Percentiles rank a stretch among this genome's conserved stretches.
phyloP scores from a whole-genome alignment of 1,140 invertebrate genomes.

The Heliconius melpomene region DNA sequence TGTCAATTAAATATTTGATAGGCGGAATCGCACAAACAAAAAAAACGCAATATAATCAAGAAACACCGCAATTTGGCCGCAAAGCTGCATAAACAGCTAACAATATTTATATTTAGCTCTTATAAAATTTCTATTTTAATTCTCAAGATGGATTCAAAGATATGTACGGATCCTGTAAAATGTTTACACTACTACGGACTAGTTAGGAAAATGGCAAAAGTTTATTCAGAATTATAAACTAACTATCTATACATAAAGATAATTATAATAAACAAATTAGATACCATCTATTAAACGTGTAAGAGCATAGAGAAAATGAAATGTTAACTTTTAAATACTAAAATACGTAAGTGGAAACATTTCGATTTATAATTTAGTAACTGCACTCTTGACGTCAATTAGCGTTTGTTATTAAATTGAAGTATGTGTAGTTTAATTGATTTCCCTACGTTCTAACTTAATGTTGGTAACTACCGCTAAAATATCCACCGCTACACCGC shows the following conservation, averaged over 20 bases:
- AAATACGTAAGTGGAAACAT: neutral
- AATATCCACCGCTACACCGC: neutral
- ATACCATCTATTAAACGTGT: constrained; percentile 1
- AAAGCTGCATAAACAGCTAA: constrained; percentile 36
- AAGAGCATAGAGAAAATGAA: constrained; percentile 1
- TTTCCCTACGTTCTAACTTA: neutral
- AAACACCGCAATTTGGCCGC: constrained; percentile 18
- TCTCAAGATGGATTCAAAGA: constrained; percentile 50
- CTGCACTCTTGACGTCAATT: neutral
- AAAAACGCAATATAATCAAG: constrained; percentile 28
- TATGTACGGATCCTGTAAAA: constrained; percentile 52
- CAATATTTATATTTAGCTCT: constrained; percentile 31
- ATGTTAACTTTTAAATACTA: neutral
- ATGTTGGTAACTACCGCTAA: neutral
- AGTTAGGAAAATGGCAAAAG: constrained; percentile 44
- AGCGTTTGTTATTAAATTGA: neutral
- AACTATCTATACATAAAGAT: constrained; percentile 13
- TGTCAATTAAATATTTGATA: neutral
- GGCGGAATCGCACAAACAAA: constrained; percentile 13
- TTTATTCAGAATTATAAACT: neutral
- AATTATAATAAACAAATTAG: constrained; percentile 1
- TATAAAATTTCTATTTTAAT: constrained; percentile 34
- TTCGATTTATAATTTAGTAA: neutral
- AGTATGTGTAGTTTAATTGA: neutral
- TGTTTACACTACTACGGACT: constrained; percentile 43